A percentile compares a stretch with the other conserved stretches of the same genome.
Evolutionary conservation across 2,797 vertebrate species (phyloP).

Genomic region (Chanos chanos): DNA sequence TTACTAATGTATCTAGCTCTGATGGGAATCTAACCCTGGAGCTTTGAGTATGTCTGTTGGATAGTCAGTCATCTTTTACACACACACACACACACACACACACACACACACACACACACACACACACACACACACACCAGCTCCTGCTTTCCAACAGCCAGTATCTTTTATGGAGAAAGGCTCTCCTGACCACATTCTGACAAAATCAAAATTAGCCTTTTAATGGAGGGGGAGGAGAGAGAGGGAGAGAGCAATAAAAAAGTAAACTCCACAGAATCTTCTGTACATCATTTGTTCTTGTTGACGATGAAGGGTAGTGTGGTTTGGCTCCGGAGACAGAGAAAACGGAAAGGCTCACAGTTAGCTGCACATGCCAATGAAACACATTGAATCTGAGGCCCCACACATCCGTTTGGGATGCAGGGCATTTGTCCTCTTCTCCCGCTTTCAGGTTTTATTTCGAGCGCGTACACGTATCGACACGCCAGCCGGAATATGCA

Average conservation of each 20-base stretch:
- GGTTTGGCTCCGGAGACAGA: neutral
- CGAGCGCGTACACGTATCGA: too few relatives aligned
- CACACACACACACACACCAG: neutral
- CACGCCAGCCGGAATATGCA: neutral
- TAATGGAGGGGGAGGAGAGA: too few relatives aligned
- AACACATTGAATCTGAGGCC: neutral
- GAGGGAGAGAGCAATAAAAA: too few relatives aligned
- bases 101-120: neutral
- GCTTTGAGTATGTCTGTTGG: neutral
- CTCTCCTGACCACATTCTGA: too few relatives aligned
- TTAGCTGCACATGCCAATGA: neutral
- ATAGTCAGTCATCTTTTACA: neutral
- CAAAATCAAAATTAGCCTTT: too few relatives aligned
- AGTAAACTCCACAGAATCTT: too few relatives aligned
- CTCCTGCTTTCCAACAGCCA: too few relatives aligned
- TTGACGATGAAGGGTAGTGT: neutral
- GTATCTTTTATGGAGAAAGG: too few relatives aligned
- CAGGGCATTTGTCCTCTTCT: slow-evolving; percentile 25
- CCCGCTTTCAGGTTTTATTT: too few relatives aligned
- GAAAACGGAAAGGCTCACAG: neutral
- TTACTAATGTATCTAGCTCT: too few relatives aligned
- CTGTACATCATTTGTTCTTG: too few relatives aligned
- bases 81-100: neutral
- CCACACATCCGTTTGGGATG: slow-evolving; percentile 46
- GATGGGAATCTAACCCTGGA: too few relatives aligned